Evolutionary conservation across 2,888 invertebrate genomes (phyloP), one percentile per base, ranked within the genome.

Genomic region (Chirona hameri): DNA sequence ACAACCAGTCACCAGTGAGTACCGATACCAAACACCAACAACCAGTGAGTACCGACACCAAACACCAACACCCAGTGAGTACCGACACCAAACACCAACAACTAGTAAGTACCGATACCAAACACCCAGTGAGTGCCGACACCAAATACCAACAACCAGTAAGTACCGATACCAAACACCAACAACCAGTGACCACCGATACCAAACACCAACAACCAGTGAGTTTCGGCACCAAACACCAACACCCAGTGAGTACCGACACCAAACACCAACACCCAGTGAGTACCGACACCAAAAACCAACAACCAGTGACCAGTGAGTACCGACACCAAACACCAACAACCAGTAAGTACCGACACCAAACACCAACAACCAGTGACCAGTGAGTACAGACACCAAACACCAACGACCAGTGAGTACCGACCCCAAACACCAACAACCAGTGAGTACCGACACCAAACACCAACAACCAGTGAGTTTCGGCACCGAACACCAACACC

Each of bases 251-350:
- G 52, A 52, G 52, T 98, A 85, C 97, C 97, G 2, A 97, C 96
- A 9, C 98, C 98, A 1, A 96, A 97, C 88, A 96, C 96, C 84
- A 97, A 97, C 89, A 95, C 95, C 88, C 96, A 98, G 98, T 98
- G 91, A 96, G 97, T 55, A 15, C 27, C 15, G 52, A 72, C 10
- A 29, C 72, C 14, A 21, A 12, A 60, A 12, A 60, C 21, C 60
- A 60, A 60, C 60, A 89, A 24, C 69, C n/a, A 65, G n/a, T 98
- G 91, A 96, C n/a, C n/a, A n/a, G n/a, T n/a, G n/a, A n/a, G 97
- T 52, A 48, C n/a, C 14, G 12, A 29, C 29, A 72, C 14, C 1
- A 52, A 12, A 21, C 60, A 60, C 60, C 60, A 60, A 60, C 24
- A 89, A 24, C 48, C n/a, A 80, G 18, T 29, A 48, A 24, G 39